A percentile compares a stretch with the other conserved stretches of the same genome.
phyloP scores from a whole-genome alignment of 2,113 vertebrate species.

The Nibea coibor region DNA sequence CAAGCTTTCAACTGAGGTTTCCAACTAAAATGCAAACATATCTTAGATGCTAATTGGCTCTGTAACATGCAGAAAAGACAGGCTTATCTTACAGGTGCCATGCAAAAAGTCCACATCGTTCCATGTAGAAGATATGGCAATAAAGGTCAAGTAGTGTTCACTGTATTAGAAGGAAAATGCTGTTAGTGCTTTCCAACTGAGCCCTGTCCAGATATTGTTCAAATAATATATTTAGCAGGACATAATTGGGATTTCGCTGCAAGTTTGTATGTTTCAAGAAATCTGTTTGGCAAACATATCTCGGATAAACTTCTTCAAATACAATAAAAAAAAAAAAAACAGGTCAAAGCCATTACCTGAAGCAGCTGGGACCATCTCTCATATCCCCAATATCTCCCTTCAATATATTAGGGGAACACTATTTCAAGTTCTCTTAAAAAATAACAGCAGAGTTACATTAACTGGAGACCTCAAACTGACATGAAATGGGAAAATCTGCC shows the following conservation, averaged over 20 bases:
- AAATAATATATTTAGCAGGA: background rate
- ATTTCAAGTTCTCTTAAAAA: no score
- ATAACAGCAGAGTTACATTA: background rate
- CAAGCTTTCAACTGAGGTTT: no score
- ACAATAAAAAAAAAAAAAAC: background rate
- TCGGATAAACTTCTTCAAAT: background rate
- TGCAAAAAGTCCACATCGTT: background rate
- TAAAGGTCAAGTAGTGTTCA: background rate
- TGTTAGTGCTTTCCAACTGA: background rate
- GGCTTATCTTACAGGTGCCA: background rate
- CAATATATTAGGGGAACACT: background rate
- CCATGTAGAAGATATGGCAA: background rate
- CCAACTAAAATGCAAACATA: no score
- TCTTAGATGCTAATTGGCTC: background rate
- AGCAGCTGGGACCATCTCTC: background rate
- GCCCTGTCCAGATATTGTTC: background rate
- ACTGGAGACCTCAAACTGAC: background rate
- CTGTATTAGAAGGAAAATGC: background rate
- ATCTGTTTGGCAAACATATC: background rate
- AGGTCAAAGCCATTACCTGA: background rate
- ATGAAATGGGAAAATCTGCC: background rate
- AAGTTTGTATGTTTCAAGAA: background rate
- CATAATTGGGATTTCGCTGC: background rate
- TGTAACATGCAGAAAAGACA: background rate
- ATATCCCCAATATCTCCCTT: background rate